Evolutionary conservation across 1,140 invertebrate genomes (phyloP), one percentile per base, ranked within the genome.

Genomic region (Drosophila baimaii): DNA sequence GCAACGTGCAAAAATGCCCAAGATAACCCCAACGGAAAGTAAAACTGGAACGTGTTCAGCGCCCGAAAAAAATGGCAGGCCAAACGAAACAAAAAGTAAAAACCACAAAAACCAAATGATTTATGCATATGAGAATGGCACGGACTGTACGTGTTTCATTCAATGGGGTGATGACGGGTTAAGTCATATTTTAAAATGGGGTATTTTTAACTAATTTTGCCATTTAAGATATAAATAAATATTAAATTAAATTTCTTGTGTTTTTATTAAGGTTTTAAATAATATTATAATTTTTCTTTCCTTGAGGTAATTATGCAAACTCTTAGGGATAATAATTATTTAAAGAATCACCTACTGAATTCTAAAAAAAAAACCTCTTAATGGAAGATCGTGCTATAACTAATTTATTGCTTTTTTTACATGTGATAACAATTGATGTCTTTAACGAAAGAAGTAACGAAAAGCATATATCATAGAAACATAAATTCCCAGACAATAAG

Each of bases 1-100:
- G 83, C 83, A 89, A 79, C 84, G 84, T 89, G 84, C 66, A 89
- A 89, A 89, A 78, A 88, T 88, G 64, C 62, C 63, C 49, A 47
- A 47, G 65, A 71, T 54, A 54, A 35, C 33, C 68, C 57, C 43
- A 74, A 63, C 68, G 46, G 65, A 81, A 78, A 71, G 78, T 64
- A 75, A 83, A 83, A 71, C 70, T 25, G 47, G 58, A 70, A 86
- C 83, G 76, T 88, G 79, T 65, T 77, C 47, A 33, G 46, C 62
- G 56, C 46, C 41, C 47, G 59, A 35, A 62, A 29, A 17, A 59
- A 68, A 23, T 55, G 33, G n/a, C 10, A 19, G 23, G 19, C 33
- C 5, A 82, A 56, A 56, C 8, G 70, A 58, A 65, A 65, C 54
- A 49, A 43, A 41, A 58, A 55, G 52, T 63, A 46, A 29, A 47